phyloP scores from a whole-genome alignment of 2,797 vertebrate genomes.

The Danio albolineatus region DNA sequence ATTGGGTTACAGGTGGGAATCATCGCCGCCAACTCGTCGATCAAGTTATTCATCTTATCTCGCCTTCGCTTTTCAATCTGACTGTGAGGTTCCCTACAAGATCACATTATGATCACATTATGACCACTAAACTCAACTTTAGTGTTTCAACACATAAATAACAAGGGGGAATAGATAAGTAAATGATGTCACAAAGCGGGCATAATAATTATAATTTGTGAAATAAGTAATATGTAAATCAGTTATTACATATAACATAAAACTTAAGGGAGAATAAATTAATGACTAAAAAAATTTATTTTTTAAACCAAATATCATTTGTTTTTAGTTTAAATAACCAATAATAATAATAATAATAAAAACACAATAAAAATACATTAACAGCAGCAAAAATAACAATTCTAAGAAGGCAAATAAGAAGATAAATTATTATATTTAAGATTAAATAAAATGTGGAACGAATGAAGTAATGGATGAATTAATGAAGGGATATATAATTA shows the following conservation, averaged over 20 bases:
- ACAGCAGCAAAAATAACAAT: no score
- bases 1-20: conserved; percentile 91
- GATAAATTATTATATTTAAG: no score
- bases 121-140: neutral
- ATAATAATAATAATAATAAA: no score
- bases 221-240: neutral
- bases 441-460: no score
- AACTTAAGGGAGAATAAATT: neutral
- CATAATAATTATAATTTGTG: neutral
- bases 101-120: neutral
- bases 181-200: no score
- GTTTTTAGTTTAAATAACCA: no score
- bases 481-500: no score
- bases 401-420: no score
- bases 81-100: conserved; percentile 91
- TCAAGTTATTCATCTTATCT: conserved; percentile 95
- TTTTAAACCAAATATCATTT: no score
- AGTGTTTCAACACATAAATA: neutral
- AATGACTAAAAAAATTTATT: no score
- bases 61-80: conserved; percentile 93
- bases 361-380: no score
- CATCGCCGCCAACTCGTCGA: conserved; percentile 92
- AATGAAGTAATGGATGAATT: no score
- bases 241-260: neutral
- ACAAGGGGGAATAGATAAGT: neutral